Base-by-base conservation (phyloP, 2,797 vertebrate genomes). In the Champsocephalus gunnari region DNA sequence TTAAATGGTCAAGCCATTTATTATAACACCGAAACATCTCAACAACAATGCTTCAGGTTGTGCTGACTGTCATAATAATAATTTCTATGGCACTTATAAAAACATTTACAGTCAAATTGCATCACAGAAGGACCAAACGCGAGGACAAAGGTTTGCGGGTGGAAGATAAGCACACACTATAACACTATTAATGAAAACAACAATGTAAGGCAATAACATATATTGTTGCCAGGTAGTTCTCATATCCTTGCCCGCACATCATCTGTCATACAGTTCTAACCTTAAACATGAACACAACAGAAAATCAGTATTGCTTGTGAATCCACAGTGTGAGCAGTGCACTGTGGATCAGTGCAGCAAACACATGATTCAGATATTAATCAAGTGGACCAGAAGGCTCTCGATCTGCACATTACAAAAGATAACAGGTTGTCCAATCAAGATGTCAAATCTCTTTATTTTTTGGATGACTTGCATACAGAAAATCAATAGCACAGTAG, bases 361-460 rank as follows among this genome's bases (percentile, higher is more conserved):
- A 57, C 38, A 12, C 16, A 24, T 6, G 16, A 34, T n/a, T 57
- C n/a, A 4, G 54, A 32, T 14, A 12, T 48, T 38, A 75, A 73
- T 65, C 24, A 21, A 67, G 66, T 32, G 38, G 34, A 81, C 41
- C 43, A 60, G 11, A 60, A 12, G n/a, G 21, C 60, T 51, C 24
- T 45, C 9, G 2, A 28, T 59, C 54, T 55, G 56, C 19, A 17
- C 34, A 5, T 49, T 43, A 61, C 34, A 53, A 41, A 75, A 82
- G 7, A 77, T 62, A 78, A 21, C 77, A 64, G 53, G 48, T n/a
- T 76, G 72, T 82, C 69, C 82, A 24, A 76, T 77, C 32, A 66
- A 50, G 50, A 34, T 62, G 57, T 66, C 48, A 43, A 12, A 83
- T 50, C 19, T 45, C 12, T 9, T 2, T 12, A 2, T 32, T 73